A percentile compares a stretch with the other conserved stretches of the same genome.
Conservation (phyloP, 1,140 invertebrate genomes). For the Tigriopus japonicus region DNA sequence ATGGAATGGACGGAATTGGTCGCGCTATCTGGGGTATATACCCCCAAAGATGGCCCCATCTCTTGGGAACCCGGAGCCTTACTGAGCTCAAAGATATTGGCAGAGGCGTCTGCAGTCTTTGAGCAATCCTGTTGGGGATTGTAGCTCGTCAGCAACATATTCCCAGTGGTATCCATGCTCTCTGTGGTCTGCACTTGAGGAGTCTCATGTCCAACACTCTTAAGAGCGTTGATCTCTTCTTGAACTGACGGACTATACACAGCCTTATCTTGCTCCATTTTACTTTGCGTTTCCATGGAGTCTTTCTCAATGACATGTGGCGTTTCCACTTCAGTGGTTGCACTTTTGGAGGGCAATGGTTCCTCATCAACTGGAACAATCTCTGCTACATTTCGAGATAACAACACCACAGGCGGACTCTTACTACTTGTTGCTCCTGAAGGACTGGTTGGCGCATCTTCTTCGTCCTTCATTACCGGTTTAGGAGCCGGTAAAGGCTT, state of each 20-base stretch:
- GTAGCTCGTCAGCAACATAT: background rate
- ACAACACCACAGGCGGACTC: no score
- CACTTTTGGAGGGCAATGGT: no score
- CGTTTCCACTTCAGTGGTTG: no score
- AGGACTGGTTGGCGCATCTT: no score
- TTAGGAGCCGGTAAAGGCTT: background rate
- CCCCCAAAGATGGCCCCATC: slow-evolving; percentile 32
- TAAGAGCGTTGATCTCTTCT: slow-evolving; percentile 16
- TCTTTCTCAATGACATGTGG: background rate
- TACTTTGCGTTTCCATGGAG: background rate
- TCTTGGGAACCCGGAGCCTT: background rate
- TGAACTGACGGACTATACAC: slow-evolving; percentile 6
- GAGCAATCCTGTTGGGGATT: background rate
- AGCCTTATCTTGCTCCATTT: background rate
- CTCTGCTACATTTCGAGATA: no score
- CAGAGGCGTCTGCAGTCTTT: slow-evolving; percentile 2
- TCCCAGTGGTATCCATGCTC: background rate
- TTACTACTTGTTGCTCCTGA: no score
- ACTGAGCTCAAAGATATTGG: slow-evolving; percentile 10
- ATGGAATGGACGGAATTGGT: slow-evolving; percentile 63
- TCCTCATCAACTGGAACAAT: no score
- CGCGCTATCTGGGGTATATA: slow-evolving; percentile 61
- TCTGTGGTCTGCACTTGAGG: background rate
- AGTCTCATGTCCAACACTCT: background rate
- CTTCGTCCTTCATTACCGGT: background rate